Base-by-base conservation (phyloP, 2,797 vertebrate genomes). In the Molossus alvarezi region DNA sequence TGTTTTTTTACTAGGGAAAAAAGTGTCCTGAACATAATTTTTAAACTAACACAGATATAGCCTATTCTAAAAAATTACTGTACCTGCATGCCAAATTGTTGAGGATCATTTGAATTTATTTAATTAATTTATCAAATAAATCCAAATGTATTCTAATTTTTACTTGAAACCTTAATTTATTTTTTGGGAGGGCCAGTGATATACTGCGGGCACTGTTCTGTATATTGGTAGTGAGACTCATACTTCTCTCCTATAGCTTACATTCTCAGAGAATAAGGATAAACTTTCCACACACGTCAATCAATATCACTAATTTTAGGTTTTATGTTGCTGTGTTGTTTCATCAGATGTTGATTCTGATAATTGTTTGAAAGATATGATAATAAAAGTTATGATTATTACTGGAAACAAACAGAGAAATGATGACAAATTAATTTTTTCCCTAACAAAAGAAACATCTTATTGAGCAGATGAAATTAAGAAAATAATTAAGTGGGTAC, bases 391-490 rank as follows among this genome's bases (percentile, higher is more conserved):
- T 62, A 71, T 45, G 18, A 41, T 15, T 80, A 85, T 87, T 87
- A 96, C 57, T 84, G 88, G 29, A 84, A 90, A 69, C 41, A 37
- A 95, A 94, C 5, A 57, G 0, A 86, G 10, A 88, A 67, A 84
- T 89, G 0, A 69, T 90, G 62, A 71, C 1, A 76, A 37, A 81
- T 45, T 41, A 60, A 45, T 45, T n/a, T 87, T 75, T 90, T 82
- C 6, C 5, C 1, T 60, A 81, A 57, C 65, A 88, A 53, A 48
- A 57, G 4, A 82, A 92, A 37, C 14, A 81, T 92, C 29, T 82
- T 58, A 88, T 21, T 60, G 33, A 76, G 20, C 29, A 41, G 15
- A 71, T 48, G 5, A 53, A 93, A 93, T 41, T 58, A 91, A 75
- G 6, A 83, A 18, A 25, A 20, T 9, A 91, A 90, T 58, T 69